phyloP scores from a whole-genome alignment of 2,797 vertebrate genomes.

The Coreius guichenoti region DNA sequence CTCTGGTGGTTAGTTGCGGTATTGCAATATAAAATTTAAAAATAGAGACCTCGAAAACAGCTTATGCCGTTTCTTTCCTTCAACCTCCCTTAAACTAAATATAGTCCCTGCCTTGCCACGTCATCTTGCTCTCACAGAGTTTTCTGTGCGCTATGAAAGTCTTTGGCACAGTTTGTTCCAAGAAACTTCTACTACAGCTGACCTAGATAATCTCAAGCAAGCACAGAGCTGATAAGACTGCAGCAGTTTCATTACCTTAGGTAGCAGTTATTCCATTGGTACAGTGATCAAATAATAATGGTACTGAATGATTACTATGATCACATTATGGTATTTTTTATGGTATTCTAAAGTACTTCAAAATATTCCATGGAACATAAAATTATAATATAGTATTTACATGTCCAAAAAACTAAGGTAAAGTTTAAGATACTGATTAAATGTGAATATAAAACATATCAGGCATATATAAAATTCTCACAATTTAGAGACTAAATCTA shows the following conservation, averaged over 20 bases:
- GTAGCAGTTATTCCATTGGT: no score
- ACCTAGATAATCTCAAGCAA: constrained; percentile 12
- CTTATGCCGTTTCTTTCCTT: constrained; percentile 62
- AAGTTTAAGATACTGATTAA: background rate
- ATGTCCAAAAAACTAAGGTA: background rate
- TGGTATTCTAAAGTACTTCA: no score
- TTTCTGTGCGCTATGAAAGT: constrained; percentile 36
- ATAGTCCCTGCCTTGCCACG: constrained; percentile 79
- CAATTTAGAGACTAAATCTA: background rate
- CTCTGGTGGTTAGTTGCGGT: constrained; percentile 61
- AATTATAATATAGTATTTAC: background rate
- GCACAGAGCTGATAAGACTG: background rate
- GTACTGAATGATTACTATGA: no score
- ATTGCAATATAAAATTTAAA: constrained; percentile 66
- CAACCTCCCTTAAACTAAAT: constrained; percentile 73
- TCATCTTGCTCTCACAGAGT: constrained; percentile 72
- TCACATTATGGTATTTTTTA: no score
- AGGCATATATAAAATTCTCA: background rate
- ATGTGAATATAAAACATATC: background rate
- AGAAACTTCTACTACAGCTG: background rate
- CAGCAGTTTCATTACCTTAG: background rate
- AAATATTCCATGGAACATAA: background rate
- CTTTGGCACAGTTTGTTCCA: constrained; percentile 58
- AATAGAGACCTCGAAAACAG: constrained; percentile 73
- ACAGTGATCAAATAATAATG: no score